Base-by-base conservation (phyloP, 2,113 vertebrate genomes). In the Cynoglossus semilaevis region DNA sequence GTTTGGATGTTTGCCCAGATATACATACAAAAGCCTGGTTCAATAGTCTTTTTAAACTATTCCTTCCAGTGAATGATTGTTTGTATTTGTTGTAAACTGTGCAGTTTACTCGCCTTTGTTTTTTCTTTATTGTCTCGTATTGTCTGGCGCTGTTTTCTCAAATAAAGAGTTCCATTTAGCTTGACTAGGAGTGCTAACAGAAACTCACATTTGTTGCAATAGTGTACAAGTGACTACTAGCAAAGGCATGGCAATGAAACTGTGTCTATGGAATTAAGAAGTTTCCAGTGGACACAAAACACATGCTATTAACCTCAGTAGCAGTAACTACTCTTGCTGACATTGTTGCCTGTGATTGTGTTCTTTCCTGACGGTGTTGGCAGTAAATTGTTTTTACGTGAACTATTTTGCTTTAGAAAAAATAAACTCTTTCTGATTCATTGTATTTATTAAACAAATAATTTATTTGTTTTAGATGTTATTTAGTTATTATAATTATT, bases 1-100 rank as follows among this genome's bases (percentile, higher is more conserved):
- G 50, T 72, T 54, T 59, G 49, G 67, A 63, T 72, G 65, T 87
- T 64, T 84, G 63, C 52, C 41, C 17, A 36, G 51, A 81, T 51
- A 74, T 57, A 52, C 70, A 71, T 43, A 69, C 70, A 81, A 51
- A 76, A 81, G 70, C 60, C 50, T 55, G 57, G 67, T 76, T 80
- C 70, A 55, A 67, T 64, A 42, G 82, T 79, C 51, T 35, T 78
- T 38, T 62, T 75, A n/a, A 73, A 70, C 70, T 67, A 72, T 81
- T 83, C n/a, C n/a, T n/a, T n/a, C n/a, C n/a, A n/a, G n/a, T n/a
- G n/a, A n/a, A n/a, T n/a, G n/a, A 13, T 40, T 40, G 47, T 49
- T 15, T 15, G 57, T 80, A 70, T 83, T 77, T 77, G 83, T 80
- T 84, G 70, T 81, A 69, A 76, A 79, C 65, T 59, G 72, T 81